Evolutionary conservation across 2,888 invertebrate species (phyloP).

Genomic region (Amaurobius ferox): DNA sequence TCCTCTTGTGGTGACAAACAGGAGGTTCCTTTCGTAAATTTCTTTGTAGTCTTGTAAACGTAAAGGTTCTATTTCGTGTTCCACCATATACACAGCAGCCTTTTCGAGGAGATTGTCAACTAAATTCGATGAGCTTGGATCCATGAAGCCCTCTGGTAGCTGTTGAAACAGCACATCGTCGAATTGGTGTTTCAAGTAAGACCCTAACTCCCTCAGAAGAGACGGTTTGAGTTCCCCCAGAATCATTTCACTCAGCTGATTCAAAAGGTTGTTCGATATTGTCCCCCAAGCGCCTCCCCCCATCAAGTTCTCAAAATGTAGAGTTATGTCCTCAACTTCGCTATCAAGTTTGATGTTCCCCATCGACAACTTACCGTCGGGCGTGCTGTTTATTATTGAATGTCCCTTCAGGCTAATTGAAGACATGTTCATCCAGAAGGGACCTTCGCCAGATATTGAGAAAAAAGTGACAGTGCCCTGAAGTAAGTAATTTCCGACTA

Average conservation of each 20-base stretch:
- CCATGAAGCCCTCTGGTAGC: slow-evolving; percentile 77
- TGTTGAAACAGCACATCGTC: slow-evolving; percentile 81
- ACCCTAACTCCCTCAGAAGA: slow-evolving; percentile 85
- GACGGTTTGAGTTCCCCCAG: slow-evolving; percentile 93
- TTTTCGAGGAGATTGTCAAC: slow-evolving; percentile 87
- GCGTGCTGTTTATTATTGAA: slow-evolving; percentile 85
- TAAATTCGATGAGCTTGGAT: slow-evolving; percentile 45
- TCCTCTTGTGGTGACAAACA: slow-evolving; percentile 78
- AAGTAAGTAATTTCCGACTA: slow-evolving; percentile 84
- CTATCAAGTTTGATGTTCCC: slow-evolving; percentile 89
- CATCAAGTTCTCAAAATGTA: slow-evolving; percentile 87
- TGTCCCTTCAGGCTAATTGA: slow-evolving; percentile 84
- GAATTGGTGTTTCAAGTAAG: slow-evolving; percentile 86
- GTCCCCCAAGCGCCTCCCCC: slow-evolving; percentile 83
- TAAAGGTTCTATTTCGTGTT: slow-evolving; percentile 86
- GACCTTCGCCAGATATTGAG: slow-evolving; percentile 84
- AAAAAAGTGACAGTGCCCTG: slow-evolving; percentile 81
- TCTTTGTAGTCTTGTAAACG: slow-evolving; percentile 79
- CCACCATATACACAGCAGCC: slow-evolving; percentile 83
- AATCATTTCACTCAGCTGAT: slow-evolving; percentile 87
- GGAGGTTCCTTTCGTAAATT: slow-evolving; percentile 68
- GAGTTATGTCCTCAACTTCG: slow-evolving; percentile 84
- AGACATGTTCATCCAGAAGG: slow-evolving; percentile 86
- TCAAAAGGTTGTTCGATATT: slow-evolving; percentile 81
- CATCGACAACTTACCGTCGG: slow-evolving; percentile 86